These are phyloP conservation scores for Shinisaurus crocodilurus DNA, from an alignment of 2,113 vertebrate species.

Conservation along the genomic window DNA sequence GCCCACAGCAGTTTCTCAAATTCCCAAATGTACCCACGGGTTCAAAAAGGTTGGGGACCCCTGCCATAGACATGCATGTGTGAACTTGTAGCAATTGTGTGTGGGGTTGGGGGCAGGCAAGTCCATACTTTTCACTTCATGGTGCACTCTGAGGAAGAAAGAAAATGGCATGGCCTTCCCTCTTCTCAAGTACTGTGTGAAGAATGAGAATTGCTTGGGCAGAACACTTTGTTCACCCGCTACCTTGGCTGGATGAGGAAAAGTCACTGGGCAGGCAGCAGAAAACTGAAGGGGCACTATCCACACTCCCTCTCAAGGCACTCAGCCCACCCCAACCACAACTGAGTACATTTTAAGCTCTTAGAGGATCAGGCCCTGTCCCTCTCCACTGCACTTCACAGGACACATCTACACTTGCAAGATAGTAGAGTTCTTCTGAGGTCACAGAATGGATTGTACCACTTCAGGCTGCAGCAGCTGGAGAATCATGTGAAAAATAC, in stretches of 20 bases:
- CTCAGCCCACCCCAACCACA: background rate
- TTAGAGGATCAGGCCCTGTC: background rate
- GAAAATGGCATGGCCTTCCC: background rate
- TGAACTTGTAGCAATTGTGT: background rate
- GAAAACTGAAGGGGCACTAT: too few relatives aligned
- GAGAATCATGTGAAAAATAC: background rate
- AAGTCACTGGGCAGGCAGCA: too few relatives aligned
- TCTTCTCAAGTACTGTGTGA: background rate
- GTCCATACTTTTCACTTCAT: background rate
- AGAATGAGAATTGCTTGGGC: background rate
- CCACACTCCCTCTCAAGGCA: background rate
- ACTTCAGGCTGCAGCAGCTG: background rate
- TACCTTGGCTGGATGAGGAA: background rate
- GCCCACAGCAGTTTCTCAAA: too few relatives aligned
- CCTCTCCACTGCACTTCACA: too few relatives aligned
- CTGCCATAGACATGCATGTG: background rate
- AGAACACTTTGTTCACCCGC: background rate
- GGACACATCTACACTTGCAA: background rate
- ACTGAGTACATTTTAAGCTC: background rate
- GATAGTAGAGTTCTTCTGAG: background rate
- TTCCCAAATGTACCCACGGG: too few relatives aligned
- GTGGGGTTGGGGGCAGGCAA: background rate
- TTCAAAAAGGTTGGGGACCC: too few relatives aligned
- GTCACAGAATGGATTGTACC: background rate
- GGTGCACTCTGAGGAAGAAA: background rate